phyloP scores from a whole-genome alignment of 2,888 invertebrate species.

The Hoplodrina blanda region DNA sequence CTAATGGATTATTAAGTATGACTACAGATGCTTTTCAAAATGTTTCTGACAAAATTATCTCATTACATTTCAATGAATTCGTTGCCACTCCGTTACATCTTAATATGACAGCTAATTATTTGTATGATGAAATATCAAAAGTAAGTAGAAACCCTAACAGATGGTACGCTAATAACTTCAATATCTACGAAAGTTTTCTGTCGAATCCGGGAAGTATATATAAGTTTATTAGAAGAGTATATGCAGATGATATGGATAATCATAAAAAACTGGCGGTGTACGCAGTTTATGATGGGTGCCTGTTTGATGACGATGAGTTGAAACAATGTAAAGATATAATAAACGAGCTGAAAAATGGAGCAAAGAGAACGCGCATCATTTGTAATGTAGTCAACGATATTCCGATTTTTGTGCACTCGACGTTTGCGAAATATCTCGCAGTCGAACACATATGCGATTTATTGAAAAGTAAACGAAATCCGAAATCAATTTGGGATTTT shows the following conservation, averaged over 20 bases:
- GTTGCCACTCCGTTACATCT: conserved; percentile 28
- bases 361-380: too few species aligned
- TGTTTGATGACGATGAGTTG: too few species aligned
- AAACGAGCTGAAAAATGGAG: too few species aligned
- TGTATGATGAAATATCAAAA: conserved; percentile 18
- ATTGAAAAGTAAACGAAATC: too few species aligned
- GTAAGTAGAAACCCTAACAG: background rate
- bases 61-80: background rate
- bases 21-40: background rate
- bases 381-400: too few species aligned
- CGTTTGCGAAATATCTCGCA: too few species aligned
- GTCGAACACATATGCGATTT: too few species aligned
- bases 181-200: background rate
- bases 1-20: background rate
- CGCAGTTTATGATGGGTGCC: too few species aligned
- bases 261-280: conserved; percentile 9
- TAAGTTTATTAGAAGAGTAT: background rate
- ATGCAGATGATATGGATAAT: background rate
- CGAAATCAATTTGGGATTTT: too few species aligned
- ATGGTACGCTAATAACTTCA: background rate
- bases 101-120: conserved; percentile 30
- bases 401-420: too few species aligned
- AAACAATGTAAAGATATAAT: too few species aligned
- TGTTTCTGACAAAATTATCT: background rate
- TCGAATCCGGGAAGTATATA: conserved; percentile 15